phyloP scores from a whole-genome alignment of 2,797 vertebrate genomes.

The Halcyon chelicuti region DNA sequence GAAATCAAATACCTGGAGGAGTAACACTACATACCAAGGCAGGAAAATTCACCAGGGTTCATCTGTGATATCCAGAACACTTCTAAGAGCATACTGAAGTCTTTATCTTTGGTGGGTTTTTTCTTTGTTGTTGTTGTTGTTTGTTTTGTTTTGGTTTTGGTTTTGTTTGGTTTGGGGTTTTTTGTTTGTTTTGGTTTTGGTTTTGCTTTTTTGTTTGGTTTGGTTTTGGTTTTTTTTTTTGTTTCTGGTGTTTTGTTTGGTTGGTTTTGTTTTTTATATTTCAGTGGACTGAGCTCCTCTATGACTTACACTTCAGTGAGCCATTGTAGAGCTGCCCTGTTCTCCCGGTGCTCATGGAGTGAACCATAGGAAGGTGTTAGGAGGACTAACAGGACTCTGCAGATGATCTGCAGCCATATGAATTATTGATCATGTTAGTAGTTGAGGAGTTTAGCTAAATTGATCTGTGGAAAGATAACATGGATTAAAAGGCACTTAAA shows the following conservation, averaged over 20 bases:
- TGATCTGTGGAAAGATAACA: constrained; percentile 26
- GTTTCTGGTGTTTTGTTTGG: neutral
- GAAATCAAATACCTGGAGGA: neutral
- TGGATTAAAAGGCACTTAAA: constrained; percentile 49
- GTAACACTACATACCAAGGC: accelerated
- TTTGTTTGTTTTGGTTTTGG: too few relatives aligned
- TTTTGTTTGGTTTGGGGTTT: too few relatives aligned
- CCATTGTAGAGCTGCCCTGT: neutral
- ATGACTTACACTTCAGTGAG: neutral
- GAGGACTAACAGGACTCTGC: neutral
- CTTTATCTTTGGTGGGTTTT: neutral
- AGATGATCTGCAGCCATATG: constrained; percentile 28
- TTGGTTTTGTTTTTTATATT: neutral
- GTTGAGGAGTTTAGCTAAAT: constrained; percentile 34
- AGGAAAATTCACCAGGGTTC: neutral
- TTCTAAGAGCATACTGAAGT: neutral
- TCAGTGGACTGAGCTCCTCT: neutral
- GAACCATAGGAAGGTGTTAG: neutral
- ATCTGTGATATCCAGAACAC: neutral
- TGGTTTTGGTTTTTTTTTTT: neutral
- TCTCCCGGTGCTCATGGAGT: neutral
- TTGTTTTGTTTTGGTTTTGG: too few relatives aligned
- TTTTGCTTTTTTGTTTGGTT: too few relatives aligned
- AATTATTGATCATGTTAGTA: neutral
- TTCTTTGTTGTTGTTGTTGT: too few relatives aligned